Conservation (phyloP, 2,888 invertebrate genomes). For the Pandemis corylana region DNA sequence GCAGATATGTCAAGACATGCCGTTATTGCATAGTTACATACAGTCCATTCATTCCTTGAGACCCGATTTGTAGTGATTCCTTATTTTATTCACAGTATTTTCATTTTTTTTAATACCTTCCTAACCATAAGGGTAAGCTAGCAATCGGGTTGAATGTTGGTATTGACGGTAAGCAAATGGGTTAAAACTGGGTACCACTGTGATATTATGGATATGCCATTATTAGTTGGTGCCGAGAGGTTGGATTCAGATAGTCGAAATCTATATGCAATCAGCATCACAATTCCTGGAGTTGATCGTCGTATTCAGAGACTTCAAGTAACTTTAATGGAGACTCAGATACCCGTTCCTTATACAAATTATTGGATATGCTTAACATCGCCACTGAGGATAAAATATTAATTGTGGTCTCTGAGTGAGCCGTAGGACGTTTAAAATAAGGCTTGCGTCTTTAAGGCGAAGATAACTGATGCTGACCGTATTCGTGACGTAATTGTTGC, state of each 20-base stretch:
- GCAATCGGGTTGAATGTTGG: background rate
- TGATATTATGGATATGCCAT: constrained; percentile 63
- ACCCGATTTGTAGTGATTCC: background rate
- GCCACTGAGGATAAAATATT: constrained; percentile 4
- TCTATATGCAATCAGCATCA: background rate
- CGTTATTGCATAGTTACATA: background rate
- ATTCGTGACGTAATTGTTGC: constrained; percentile 17
- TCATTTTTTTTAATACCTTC: background rate
- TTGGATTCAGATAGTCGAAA: background rate
- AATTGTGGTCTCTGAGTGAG: background rate
- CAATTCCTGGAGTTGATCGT: no score
- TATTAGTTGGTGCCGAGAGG: constrained; percentile 53
- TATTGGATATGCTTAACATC: background rate
- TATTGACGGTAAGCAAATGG: constrained; percentile 37
- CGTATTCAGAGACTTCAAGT: background rate
- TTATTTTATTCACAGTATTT: background rate
- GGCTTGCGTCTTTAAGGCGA: background rate
- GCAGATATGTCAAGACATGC: background rate
- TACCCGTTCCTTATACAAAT: background rate
- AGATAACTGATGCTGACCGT: background rate
- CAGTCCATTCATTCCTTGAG: background rate
- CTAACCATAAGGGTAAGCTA: background rate
- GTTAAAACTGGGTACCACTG: constrained; percentile 62
- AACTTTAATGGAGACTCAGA: background rate
- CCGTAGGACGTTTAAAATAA: background rate